Conservation (phyloP, 2,113 vertebrate species). For the Phalacrocorax brasilianus region DNA sequence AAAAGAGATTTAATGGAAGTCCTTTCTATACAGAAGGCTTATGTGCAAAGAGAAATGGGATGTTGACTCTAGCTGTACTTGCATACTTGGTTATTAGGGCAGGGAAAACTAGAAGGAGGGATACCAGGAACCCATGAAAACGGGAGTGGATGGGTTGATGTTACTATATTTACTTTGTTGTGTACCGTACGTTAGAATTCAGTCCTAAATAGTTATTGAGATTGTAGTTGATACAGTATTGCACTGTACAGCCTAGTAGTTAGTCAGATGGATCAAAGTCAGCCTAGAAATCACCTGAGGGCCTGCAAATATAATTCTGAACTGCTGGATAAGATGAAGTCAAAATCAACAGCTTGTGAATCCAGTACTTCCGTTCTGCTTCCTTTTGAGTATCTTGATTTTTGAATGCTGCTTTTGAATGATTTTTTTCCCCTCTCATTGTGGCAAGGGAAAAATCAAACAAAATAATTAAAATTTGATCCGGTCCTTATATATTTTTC, state of each 20-base stretch:
- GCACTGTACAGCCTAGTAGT: neutral
- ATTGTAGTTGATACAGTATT: neutral
- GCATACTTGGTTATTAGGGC: neutral
- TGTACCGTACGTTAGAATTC: neutral
- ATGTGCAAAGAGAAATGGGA: neutral
- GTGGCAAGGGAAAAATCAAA: neutral
- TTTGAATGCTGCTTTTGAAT: neutral
- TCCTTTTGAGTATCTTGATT: neutral
- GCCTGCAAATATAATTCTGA: neutral
- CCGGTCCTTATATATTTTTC: neutral
- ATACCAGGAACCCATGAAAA: neutral
- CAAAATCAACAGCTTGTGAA: neutral
- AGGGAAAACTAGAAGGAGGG: neutral
- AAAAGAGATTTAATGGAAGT: neutral
- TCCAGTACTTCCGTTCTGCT: neutral
- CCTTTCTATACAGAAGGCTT: neutral
- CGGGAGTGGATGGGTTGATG: neutral
- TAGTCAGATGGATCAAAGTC: neutral
- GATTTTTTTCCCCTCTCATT: neutral
- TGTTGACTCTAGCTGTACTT: neutral
- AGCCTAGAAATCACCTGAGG: neutral
- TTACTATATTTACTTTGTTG: neutral
- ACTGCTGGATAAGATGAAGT: neutral
- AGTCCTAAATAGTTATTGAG: neutral
- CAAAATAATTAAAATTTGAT: constrained; percentile 31